Evolutionary conservation across 2,113 vertebrate species (phyloP).

Genomic region (Triplophysa dalaica): DNA sequence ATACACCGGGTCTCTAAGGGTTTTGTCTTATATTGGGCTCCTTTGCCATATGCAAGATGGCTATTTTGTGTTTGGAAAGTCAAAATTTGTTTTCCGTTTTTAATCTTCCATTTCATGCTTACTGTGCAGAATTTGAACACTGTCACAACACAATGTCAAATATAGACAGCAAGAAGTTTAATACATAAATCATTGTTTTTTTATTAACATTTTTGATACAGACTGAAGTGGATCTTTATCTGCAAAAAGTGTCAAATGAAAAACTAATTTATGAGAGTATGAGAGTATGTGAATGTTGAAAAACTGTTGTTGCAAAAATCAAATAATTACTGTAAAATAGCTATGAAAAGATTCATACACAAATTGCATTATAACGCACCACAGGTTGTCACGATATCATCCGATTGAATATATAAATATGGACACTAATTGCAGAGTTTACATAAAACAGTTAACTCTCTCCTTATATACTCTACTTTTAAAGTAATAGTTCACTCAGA

Average conservation of each 20-base stretch:
- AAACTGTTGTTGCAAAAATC: too few relatives aligned
- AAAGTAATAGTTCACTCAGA: too few relatives aligned
- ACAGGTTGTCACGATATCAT: not conserved
- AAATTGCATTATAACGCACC: not conserved
- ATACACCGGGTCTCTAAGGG: conserved; percentile 20
- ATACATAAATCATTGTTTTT: not conserved
- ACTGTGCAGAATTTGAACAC: not conserved
- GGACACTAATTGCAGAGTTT: not conserved
- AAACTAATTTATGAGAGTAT: too few relatives aligned
- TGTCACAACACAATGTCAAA: not conserved
- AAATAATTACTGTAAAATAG: too few relatives aligned
- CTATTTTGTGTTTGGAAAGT: not conserved
- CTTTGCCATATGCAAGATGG: conserved; percentile 15
- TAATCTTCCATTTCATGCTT: conserved; percentile 6
- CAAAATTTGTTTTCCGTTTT: conserved; percentile 25
- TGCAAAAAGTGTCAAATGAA: not conserved
- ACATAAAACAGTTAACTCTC: too few relatives aligned
- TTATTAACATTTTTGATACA: not conserved
- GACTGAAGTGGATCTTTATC: not conserved
- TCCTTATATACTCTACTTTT: too few relatives aligned
- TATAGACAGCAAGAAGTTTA: not conserved
- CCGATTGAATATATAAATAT: not conserved
- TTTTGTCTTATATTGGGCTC: conserved; percentile 9
- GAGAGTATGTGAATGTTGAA: too few relatives aligned
- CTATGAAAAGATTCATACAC: not conserved